A percentile compares a stretch with the other conserved stretches of the same genome.
Conservation (phyloP, 2,797 vertebrate genomes). For the Rhinichthys osculus region DNA sequence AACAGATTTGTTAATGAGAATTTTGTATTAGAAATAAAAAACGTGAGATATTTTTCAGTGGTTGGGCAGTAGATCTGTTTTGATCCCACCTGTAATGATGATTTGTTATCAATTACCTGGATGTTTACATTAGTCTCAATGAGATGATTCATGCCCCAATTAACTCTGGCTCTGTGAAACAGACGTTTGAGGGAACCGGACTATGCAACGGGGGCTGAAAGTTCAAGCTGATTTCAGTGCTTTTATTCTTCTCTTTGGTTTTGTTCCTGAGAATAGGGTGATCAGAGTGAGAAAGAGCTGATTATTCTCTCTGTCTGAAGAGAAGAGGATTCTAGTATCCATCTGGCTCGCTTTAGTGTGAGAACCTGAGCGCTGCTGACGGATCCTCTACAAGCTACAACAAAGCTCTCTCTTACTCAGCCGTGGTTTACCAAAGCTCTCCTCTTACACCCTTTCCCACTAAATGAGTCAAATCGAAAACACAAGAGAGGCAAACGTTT, state of each 20-base stretch:
- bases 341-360: slow-evolving; percentile 64
- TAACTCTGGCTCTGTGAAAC: slow-evolving; percentile 41
- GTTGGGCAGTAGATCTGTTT: slow-evolving; percentile 64
- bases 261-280: slow-evolving; percentile 56
- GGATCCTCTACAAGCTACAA: slow-evolving; percentile 80
- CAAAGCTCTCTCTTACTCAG: slow-evolving; percentile 69
- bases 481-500: neutral
- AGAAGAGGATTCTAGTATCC: slow-evolving; percentile 51
- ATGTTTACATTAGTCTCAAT: slow-evolving; percentile 33
- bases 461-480: slow-evolving; percentile 22
- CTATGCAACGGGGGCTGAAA: neutral
- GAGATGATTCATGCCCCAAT: slow-evolving; percentile 35
- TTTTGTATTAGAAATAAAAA: slow-evolving; percentile 52
- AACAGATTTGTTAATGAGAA: slow-evolving; percentile 35
- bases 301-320: slow-evolving; percentile 69
- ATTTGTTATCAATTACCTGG: slow-evolving; percentile 67
- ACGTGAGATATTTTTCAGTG: slow-evolving; percentile 55
- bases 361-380: slow-evolving; percentile 75
- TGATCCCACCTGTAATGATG: slow-evolving; percentile 64
- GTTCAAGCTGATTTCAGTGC: slow-evolving; percentile 42
- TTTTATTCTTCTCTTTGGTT: slow-evolving; percentile 60
- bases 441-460: slow-evolving; percentile 37
- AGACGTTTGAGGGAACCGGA: slow-evolving; percentile 24
- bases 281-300: slow-evolving; percentile 68
- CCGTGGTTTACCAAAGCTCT: slow-evolving; percentile 34